A percentile compares a stretch with the other conserved stretches of the same genome.
Conservation (phyloP, 1,140 invertebrate genomes). For the Sminthurides bifidus region DNA sequence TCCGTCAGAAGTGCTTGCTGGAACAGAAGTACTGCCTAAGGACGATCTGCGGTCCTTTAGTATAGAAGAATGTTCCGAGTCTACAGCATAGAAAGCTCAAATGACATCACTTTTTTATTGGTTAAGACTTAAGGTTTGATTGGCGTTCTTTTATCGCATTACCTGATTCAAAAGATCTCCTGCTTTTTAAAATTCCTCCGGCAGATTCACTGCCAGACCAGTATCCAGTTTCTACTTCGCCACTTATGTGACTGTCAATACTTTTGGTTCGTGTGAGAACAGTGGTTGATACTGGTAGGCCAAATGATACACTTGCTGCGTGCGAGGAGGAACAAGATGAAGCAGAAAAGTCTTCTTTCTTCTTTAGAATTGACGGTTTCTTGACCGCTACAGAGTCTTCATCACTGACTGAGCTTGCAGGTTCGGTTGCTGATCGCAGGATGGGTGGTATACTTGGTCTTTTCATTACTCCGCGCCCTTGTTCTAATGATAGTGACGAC, state of each 20-base stretch:
- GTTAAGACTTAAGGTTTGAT: too few species aligned
- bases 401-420: not conserved
- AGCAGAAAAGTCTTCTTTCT: slow-evolving; percentile 15
- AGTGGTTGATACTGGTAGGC: slow-evolving; percentile 7
- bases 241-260: slow-evolving; percentile 23
- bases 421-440: slow-evolving; percentile 8
- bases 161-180: slow-evolving; percentile 1
- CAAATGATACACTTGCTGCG: slow-evolving; percentile 19
- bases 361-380: slow-evolving; percentile 27
- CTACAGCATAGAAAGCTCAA: not conserved
- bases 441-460: slow-evolving; percentile 21
- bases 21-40: slow-evolving; percentile 20
- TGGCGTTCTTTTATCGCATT: too few species aligned
- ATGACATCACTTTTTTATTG: not conserved
- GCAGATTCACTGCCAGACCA: slow-evolving; percentile 19
- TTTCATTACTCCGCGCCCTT: slow-evolving; percentile 7
- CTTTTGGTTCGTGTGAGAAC: slow-evolving; percentile 18
- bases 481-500: slow-evolving; percentile 7
- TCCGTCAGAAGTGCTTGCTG: slow-evolving; percentile 9
- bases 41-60: slow-evolving; percentile 33
- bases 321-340: not conserved
- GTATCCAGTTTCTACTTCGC: slow-evolving; percentile 26
- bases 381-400: not conserved
- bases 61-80: slow-evolving; percentile 21
- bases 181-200: slow-evolving; percentile 11